Base-by-base conservation (phyloP, 2,888 invertebrate genomes). In the Laothoe populi region DNA sequence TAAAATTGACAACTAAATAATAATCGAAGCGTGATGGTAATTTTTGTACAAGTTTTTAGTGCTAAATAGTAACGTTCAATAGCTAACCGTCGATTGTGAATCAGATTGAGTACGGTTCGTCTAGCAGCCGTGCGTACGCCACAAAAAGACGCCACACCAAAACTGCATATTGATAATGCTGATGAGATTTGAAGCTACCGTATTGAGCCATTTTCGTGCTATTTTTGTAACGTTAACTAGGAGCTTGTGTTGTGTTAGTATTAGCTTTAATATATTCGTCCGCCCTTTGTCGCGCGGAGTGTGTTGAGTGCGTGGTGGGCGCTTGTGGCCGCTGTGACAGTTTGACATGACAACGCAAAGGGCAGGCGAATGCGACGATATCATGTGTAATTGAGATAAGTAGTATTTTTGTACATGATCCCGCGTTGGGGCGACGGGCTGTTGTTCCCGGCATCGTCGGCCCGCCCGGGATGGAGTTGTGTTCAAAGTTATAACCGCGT, bases 241-340 rank as follows among this genome's bases (percentile, higher is more conserved):
- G 79, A 81, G 90, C 90, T 90, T 91, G 90, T 90, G 86, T 89
- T 89, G 90, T 91, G 88, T 90, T 89, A 90, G 90, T 83, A 68
- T 85, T 87, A 88, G 83, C 71, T 71, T 80, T 77, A 75, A 74
- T 73, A 68, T 19, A 35, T 16, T 53, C 45, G 46, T 26, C 57
- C 57, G 46, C 60, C 13, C 53, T 53, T 53, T 53, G 31, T 31
- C 53, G 53, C 35, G 53, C 7, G 31, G 19, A 35, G n/a, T 31
- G 53, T 35, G 16, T 26, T 10, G 26, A 16, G 46, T 23, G 21
- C 4, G 46, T 23, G 3, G 16, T 23, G 48, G 48, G 7, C 46
- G 24, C n/a, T 24, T 13, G 13, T n/a, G 13, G 48, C n/a, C 38
- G 57, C 31, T 49, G 31, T 46, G 21, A 31, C 42, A 13, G 40